These are phyloP conservation scores for Laticauda colubrina DNA, from an alignment of 2,113 vertebrate genomes.

Conservation along the genomic window DNA sequence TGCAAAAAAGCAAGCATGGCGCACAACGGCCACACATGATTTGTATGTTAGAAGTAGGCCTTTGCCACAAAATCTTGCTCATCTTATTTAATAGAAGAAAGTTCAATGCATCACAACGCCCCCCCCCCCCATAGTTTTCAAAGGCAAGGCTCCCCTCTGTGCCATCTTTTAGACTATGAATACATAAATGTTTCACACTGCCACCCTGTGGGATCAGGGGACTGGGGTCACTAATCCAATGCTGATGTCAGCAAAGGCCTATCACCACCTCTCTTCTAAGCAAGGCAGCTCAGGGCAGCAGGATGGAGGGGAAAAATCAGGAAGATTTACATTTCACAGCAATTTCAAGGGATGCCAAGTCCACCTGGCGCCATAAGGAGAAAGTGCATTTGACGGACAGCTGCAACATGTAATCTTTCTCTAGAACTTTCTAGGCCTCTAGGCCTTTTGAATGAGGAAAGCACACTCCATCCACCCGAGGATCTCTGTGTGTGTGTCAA, in stretches of 20 bases:
- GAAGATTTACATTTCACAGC: not conserved
- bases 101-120: not conserved
- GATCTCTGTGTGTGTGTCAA: not conserved
- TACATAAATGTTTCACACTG: not conserved
- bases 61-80: slow-evolving; percentile 37
- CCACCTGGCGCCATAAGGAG: not conserved
- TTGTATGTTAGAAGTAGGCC: slow-evolving; percentile 25
- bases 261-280: not conserved
- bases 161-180: not conserved
- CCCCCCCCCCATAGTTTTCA: not conserved
- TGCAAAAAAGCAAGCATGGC: slow-evolving; percentile 43
- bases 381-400: not conserved
- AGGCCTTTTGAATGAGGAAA: not conserved
- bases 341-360: not conserved
- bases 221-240: not conserved
- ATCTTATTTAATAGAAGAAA: not conserved
- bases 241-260: not conserved
- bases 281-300: not conserved
- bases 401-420: not conserved
- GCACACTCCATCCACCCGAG: not conserved
- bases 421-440: not conserved
- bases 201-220: not conserved
- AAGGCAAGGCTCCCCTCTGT: not conserved
- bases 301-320: not conserved
- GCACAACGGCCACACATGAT: slow-evolving; percentile 23